Evolutionary conservation across 2,113 vertebrate genomes (phyloP).

Genomic region (Muntiacus reevesi): DNA sequence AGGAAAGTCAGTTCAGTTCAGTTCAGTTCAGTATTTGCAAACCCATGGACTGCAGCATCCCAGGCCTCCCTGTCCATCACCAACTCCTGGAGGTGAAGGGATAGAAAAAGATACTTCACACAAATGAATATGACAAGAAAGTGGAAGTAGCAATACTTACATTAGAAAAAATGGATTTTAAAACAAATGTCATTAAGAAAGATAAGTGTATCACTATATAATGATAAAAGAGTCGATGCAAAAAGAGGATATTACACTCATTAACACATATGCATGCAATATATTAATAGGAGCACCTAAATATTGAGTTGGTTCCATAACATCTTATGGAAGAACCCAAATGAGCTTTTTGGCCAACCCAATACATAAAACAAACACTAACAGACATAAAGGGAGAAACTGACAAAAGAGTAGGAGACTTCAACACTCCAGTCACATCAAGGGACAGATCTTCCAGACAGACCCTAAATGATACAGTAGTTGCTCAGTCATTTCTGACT

Average conservation of each 20-base stretch:
- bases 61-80: not conserved
- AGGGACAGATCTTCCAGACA: not conserved
- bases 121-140: not conserved
- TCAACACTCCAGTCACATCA: not conserved
- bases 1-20: not conserved
- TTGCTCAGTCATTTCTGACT: not conserved
- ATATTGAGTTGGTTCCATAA: not conserved
- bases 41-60: not conserved
- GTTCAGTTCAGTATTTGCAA: not conserved
- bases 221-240: not conserved
- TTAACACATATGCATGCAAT: not conserved
- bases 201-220: not conserved
- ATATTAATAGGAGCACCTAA: not conserved
- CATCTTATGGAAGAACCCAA: not conserved
- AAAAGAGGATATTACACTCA: not conserved
- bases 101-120: not conserved
- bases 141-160: not conserved
- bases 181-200: not conserved
- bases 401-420: not conserved
- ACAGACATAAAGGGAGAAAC: not conserved
- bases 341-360: not conserved
- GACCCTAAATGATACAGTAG: not conserved
- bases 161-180: not conserved
- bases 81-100: not conserved
- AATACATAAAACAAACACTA: not conserved